Evolutionary conservation across 2,113 vertebrate species (phyloP).

Genomic region (Alces alces): DNA sequence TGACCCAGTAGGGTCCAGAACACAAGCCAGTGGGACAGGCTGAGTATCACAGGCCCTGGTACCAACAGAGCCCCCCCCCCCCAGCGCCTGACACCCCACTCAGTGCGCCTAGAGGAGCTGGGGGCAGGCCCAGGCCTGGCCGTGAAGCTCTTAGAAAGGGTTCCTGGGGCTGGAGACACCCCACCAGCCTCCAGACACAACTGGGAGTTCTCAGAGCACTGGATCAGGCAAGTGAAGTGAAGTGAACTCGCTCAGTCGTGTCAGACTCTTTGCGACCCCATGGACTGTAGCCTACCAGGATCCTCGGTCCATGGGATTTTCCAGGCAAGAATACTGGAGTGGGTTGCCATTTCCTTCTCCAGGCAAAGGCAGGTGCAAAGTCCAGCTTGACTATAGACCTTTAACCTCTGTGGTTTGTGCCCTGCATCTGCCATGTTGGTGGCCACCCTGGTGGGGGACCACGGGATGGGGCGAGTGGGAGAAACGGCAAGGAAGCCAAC

Average conservation of each 20-base stretch:
- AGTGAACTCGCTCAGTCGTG: too few relatives aligned
- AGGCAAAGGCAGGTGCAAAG: not conserved
- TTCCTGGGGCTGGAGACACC: not conserved
- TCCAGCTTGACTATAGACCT: not conserved
- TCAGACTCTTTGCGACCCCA: too few relatives aligned
- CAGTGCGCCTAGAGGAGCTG: not conserved
- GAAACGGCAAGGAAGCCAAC: not conserved
- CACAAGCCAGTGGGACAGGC: not conserved
- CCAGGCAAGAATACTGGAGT: too few relatives aligned
- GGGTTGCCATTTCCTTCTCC: not conserved
- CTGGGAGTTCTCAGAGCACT: not conserved
- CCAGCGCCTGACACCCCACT: not conserved
- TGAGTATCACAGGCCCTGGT: too few relatives aligned
- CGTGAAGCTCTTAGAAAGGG: not conserved
- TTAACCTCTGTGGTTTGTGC: not conserved
- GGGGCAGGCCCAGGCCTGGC: not conserved
- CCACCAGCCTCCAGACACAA: not conserved
- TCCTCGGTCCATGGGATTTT: too few relatives aligned
- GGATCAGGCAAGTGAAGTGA: not conserved
- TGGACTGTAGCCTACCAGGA: too few relatives aligned
- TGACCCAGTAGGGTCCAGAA: not conserved
- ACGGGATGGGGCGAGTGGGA: fast-evolving
- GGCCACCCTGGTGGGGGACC: too few relatives aligned
- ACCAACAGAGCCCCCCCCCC: not conserved
- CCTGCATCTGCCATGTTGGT: not conserved